phyloP scores from a whole-genome alignment of 2,797 vertebrate species.

The Myotis planiceps region DNA sequence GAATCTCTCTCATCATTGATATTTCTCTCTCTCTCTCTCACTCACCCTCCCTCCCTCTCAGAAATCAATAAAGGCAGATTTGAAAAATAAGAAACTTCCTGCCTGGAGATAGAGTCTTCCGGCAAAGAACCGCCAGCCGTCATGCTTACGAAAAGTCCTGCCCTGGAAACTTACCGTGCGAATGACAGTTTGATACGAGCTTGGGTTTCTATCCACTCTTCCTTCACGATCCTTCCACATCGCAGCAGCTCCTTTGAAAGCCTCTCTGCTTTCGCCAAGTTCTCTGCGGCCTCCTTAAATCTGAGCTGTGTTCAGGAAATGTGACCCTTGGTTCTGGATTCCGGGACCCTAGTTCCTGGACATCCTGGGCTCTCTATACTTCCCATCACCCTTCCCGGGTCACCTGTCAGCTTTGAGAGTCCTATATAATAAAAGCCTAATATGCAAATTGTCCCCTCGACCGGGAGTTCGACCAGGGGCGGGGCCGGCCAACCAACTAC shows the following conservation, averaged over 20 bases:
- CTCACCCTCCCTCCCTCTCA: too few relatives aligned
- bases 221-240: slow-evolving; percentile 72
- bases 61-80: neutral
- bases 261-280: slow-evolving; percentile 82
- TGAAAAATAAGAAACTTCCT: neutral
- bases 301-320: slow-evolving; percentile 84
- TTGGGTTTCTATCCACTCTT: slow-evolving; percentile 84
- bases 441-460: too few relatives aligned
- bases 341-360: neutral
- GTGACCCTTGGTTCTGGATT: neutral
- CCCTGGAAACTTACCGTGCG: slow-evolving; percentile 82
- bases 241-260: slow-evolving; percentile 84
- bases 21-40: too few relatives aligned
- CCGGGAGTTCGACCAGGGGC: too few relatives aligned
- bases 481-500: rapidly evolving
- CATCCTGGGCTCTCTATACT: neutral
- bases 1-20: too few relatives aligned
- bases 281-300: slow-evolving; percentile 84
- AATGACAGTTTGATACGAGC: slow-evolving; percentile 83
- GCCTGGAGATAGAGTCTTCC: neutral
- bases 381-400: neutral
- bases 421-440: too few relatives aligned
- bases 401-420: neutral
- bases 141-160: rapidly evolving
- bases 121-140: neutral